Evolutionary conservation across 2,113 vertebrate species (phyloP).

Genomic region (Rallus limicola): DNA sequence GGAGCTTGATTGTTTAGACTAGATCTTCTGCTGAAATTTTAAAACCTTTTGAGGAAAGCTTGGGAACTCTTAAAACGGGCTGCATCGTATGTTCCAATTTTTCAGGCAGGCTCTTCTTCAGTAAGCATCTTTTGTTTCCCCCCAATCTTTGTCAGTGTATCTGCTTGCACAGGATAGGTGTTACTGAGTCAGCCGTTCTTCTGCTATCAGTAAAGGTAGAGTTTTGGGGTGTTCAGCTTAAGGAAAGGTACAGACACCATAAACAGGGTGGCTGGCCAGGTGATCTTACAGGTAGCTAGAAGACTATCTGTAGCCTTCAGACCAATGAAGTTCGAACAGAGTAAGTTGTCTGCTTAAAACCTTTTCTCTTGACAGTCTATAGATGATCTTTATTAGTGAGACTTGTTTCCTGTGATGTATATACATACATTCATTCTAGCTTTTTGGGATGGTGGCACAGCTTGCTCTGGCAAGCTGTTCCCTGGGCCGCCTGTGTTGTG

Average conservation of each 20-base stretch:
- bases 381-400: not conserved
- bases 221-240: not conserved
- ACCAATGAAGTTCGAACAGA: not conserved
- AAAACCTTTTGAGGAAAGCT: not conserved
- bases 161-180: not conserved
- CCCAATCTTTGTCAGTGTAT: not conserved
- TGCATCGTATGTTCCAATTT: accelerated
- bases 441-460: not conserved
- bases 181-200: not conserved
- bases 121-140: not conserved
- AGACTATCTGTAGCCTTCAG: not conserved
- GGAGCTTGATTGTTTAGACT: not conserved
- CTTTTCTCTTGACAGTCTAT: not conserved
- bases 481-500: not conserved
- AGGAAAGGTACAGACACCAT: not conserved
- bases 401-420: not conserved
- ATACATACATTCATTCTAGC: not conserved
- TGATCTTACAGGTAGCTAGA: not conserved
- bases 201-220: not conserved
- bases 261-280: not conserved
- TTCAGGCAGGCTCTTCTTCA: not conserved
- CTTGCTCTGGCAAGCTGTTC: not conserved
- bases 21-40: not conserved
- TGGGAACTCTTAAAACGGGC: not conserved
- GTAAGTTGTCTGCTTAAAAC: not conserved